Percentiles rank a stretch among this genome's conserved stretches.
phyloP scores from a whole-genome alignment of 2,113 vertebrate genomes.

The Dasyurus viverrinus region DNA sequence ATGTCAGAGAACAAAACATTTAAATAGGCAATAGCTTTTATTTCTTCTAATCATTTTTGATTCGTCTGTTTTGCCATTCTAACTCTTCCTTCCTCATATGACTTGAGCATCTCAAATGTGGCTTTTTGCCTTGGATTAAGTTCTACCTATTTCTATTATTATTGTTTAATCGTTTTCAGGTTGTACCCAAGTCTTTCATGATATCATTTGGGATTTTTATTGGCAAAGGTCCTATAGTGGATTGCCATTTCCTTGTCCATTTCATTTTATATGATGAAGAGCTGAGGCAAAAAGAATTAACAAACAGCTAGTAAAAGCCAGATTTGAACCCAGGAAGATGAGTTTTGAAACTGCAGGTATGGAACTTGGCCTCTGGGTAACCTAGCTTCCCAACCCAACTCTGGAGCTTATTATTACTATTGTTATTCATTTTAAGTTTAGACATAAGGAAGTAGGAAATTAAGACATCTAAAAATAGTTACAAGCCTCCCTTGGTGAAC shows the following conservation, averaged over 20 bases:
- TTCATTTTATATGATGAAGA: neutral
- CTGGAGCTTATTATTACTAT: neutral
- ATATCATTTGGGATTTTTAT: neutral
- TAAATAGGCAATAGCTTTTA: constrained; percentile 64
- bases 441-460: neutral
- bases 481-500: neutral
- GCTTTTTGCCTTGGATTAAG: neutral
- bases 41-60: constrained; percentile 64
- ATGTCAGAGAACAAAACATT: constrained; percentile 62
- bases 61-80: constrained; percentile 60
- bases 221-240: neutral
- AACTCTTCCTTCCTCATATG: neutral
- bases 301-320: neutral
- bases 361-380: neutral
- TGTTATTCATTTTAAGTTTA: neutral
- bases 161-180: neutral
- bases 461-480: neutral
- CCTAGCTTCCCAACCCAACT: neutral
- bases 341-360: neutral
- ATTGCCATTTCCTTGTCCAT: neutral
- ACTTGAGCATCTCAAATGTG: neutral
- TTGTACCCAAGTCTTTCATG: neutral
- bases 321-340: neutral
- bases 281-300: neutral
- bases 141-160: neutral